A percentile compares a stretch with the other conserved stretches of the same genome.
Evolutionary conservation across 2,888 invertebrate species (phyloP).

Genomic region (Stramonita haemastoma): DNA sequence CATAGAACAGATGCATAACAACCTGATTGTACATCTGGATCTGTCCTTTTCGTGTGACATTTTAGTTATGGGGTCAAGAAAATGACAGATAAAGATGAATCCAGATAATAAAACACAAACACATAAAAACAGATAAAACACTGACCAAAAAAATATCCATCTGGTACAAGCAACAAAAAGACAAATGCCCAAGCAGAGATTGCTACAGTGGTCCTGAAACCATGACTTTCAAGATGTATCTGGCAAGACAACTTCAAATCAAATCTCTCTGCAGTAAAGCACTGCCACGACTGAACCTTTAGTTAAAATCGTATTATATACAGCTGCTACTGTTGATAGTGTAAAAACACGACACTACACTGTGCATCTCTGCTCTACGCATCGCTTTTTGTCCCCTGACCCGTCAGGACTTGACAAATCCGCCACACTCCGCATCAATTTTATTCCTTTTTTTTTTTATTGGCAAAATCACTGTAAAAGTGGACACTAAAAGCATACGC

Average conservation of each 20-base stretch:
- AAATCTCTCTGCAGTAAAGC: not conserved
- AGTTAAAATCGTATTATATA: not conserved
- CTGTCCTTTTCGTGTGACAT: too few relatives aligned
- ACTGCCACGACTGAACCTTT: not conserved
- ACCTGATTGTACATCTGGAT: too few relatives aligned
- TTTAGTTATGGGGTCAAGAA: too few relatives aligned
- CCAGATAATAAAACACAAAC: not conserved
- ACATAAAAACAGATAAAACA: not conserved
- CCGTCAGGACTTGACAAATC: not conserved
- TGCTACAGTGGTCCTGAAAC: not conserved
- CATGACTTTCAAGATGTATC: not conserved
- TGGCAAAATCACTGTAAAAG: not conserved
- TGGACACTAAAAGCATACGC: not conserved
- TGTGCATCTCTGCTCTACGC: conserved; percentile 25
- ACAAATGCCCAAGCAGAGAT: conserved; percentile 32
- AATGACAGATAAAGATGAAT: too few relatives aligned
- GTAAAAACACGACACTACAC: not conserved
- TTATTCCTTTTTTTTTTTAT: not conserved
- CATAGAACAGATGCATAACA: too few relatives aligned
- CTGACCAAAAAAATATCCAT: not conserved
- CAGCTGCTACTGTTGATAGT: not conserved
- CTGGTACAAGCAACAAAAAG: conserved; percentile 14
- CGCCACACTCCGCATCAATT: not conserved
- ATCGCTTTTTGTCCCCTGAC: not conserved
- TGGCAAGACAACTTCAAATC: conserved; percentile 17